phyloP scores from a whole-genome alignment of 2,797 vertebrate species.

The Ibycter americanus region DNA sequence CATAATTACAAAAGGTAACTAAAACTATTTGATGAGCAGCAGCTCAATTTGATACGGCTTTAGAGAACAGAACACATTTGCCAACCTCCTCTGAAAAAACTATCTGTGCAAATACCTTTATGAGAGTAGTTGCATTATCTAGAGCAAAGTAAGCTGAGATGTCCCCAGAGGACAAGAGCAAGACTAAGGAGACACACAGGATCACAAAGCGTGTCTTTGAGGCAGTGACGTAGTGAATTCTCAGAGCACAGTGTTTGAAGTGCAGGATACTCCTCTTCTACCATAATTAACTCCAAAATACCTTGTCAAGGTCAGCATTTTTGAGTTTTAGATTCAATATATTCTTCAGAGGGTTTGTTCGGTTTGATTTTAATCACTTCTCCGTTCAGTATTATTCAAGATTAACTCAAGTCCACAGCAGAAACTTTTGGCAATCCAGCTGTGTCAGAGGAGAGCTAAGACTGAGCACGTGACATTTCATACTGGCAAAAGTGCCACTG shows the following conservation, averaged over 20 bases:
- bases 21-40: neutral
- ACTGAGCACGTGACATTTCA: neutral
- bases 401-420: neutral
- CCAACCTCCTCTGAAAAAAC: neutral
- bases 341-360: neutral
- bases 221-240: fast-evolving
- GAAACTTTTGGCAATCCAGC: neutral
- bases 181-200: fast-evolving
- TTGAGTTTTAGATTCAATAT: neutral
- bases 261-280: neutral
- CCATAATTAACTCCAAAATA: neutral
- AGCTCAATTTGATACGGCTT: neutral
- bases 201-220: neutral
- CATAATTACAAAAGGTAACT: neutral
- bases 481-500: neutral
- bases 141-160: neutral
- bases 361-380: neutral
- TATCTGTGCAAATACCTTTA: neutral
- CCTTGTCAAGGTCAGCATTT: neutral
- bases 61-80: neutral
- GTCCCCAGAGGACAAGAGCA: neutral
- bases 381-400: neutral
- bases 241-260: neutral
- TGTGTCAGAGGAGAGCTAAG: neutral
- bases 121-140: neutral